Evolutionary conservation across 2,888 invertebrate species (phyloP).

Genomic region (Cerceris rybyensis): DNA sequence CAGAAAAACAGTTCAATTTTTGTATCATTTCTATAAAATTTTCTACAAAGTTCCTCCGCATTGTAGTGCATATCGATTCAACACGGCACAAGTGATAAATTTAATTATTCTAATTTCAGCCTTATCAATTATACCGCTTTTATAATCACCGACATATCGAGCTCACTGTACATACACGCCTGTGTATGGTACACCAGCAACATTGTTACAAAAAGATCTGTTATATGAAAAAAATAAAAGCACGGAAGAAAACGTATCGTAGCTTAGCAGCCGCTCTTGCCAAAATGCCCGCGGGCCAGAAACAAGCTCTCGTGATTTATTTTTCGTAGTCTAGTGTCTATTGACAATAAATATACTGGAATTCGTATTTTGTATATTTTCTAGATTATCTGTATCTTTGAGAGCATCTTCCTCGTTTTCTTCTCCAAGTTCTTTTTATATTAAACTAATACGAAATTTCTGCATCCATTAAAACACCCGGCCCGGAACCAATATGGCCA

Average conservation of each 20-base stretch:
- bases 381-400: slow-evolving; percentile 37
- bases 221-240: slow-evolving; percentile 25
- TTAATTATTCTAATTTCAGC: too few species aligned
- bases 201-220: not conserved
- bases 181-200: not conserved
- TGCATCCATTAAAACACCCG: not conserved
- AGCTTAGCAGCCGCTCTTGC: slow-evolving; percentile 52
- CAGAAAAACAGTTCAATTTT: too few species aligned
- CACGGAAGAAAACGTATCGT: slow-evolving; percentile 27
- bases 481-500: slow-evolving; percentile 11
- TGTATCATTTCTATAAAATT: too few species aligned
- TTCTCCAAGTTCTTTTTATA: slow-evolving; percentile 36
- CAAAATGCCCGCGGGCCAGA: slow-evolving; percentile 53
- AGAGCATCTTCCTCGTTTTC: slow-evolving; percentile 12
- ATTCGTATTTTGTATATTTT: slow-evolving; percentile 62
- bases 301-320: slow-evolving; percentile 55
- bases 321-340: slow-evolving; percentile 70
- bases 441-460: slow-evolving; percentile 10
- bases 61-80: too few species aligned
- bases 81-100: too few species aligned
- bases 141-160: too few species aligned
- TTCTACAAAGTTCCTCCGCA: too few species aligned
- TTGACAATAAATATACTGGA: slow-evolving; percentile 69
- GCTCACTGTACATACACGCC: not conserved
- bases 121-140: not conserved